These are phyloP conservation scores for Pelecanus crispus DNA, from an alignment of 2,113 vertebrate species.

Conservation along the genomic window DNA sequence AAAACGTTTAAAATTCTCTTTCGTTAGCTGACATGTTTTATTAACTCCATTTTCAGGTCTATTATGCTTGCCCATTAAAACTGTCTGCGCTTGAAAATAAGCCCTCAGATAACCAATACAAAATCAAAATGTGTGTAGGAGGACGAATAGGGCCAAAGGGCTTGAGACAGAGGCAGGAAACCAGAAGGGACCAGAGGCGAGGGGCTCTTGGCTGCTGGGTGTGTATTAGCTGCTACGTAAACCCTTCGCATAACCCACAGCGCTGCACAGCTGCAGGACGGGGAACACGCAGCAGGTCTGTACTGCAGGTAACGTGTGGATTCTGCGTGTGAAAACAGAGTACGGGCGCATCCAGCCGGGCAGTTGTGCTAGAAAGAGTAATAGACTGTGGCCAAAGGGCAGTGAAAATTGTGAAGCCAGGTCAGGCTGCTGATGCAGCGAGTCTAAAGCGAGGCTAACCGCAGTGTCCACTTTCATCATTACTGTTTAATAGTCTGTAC, in stretches of 20 bases:
- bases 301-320: neutral
- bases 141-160: neutral
- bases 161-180: neutral
- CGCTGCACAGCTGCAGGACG: neutral
- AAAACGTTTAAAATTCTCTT: neutral
- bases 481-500: neutral
- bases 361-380: neutral
- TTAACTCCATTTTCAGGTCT: neutral
- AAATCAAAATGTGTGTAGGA: neutral
- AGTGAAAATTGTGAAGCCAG: neutral
- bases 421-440: rapidly evolving
- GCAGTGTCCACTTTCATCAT: neutral
- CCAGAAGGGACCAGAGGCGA: neutral
- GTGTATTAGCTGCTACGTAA: neutral
- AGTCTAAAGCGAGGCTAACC: neutral
- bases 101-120: neutral
- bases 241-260: neutral
- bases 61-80: neutral
- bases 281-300: neutral
- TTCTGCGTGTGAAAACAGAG: neutral
- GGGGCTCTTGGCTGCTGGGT: neutral
- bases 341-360: rapidly evolving
- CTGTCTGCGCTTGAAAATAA: neutral
- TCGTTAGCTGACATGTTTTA: neutral
- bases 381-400: neutral